Base-by-base conservation (phyloP, 2,113 vertebrate species). In the Chroicocephalus ridibundus region DNA sequence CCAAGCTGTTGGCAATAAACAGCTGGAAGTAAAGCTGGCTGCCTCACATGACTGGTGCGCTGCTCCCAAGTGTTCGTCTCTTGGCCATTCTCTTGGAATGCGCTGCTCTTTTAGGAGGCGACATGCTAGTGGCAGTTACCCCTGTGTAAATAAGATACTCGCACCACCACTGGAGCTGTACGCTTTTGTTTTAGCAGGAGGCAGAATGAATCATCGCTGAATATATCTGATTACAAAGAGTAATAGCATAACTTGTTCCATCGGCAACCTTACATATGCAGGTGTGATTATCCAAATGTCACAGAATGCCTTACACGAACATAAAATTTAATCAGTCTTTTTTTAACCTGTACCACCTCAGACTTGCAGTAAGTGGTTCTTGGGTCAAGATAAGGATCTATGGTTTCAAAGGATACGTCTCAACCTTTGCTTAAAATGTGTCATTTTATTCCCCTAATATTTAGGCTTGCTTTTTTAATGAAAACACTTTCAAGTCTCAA, bases 61-160 rank as follows among this genome's bases (percentile, higher is more conserved):
- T 78, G 72, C 29, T 31, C 51, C 19, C 29, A 5, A 18, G 25
- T 52, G 10, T 83, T 65, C 21, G 34, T 26, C 47, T 49, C 47
- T 49, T 49, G 47, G 47, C 20, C 20, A 22, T 49, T 49, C 47
- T 49, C 44, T 66, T n/a, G 18, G 47, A 38, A 46, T 18, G 27
- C 2, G 1, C 31, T 7, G 6, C 36, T 79, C 49, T 74, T 52
- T 19, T 27, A n/a, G 65, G 44, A 58, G 60, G 52, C 0, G 0
- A 25, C 3, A 10, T 18, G 68, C 69, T 11, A 38, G 22, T 5
- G 7, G 42, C 15, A 1, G 55, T 83, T 36, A 27, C 8, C 55
- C 10, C 58, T 8, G 1, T 15, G 46, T 61, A 66, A 86, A 62
- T 6, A 46, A 78, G n/a, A 55, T 38, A 9, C 25, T 74, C 0